Evolutionary conservation across 2,888 invertebrate genomes (phyloP), one percentile per base, ranked within the genome.

Genomic region (Cyclophora albipunctata): DNA sequence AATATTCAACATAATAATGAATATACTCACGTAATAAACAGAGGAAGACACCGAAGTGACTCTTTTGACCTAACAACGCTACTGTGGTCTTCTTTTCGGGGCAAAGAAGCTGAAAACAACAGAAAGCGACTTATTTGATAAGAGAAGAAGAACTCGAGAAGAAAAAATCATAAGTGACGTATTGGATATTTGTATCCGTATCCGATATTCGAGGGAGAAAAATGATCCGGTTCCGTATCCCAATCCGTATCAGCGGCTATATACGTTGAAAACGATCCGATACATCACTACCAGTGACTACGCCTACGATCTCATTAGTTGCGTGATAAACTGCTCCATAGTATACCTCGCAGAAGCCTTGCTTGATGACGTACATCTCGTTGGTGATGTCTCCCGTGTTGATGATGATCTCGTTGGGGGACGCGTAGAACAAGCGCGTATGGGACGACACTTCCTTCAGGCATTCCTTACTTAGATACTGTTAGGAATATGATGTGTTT

Each of bases 311-410:
- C 20, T 20, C 20, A 20, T 20, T 20, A 20, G 20, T 20, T 20
- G 20, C 20, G 20, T 20, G 37, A 37, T 37, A 37, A 37, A 37
- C 4, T 37, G 37, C 5, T 37, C 20, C 20, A 37, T 37, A 37
- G 5, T 37, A 56, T 37, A 84, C 85, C 77, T 84, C 84, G 54
- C 83, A 84, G 6, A 77, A 78, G 0, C 85, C 85, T 40, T 71
- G 73, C 48, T 78, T 82, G 44, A 85, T 76, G 43, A 85, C 69
- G 46, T 78, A 84, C 47, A 85, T 78, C 60, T 85, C 85, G 49
- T 81, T 83, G 51, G 68, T 72, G 5, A 84, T 73, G 50, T 85
- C 85, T 0, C 85, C 85, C 0, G 85, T 84, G 54, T 81, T 80
- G 42, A 84, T 48, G 3, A 85, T 59, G 34, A 85, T 75, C 65